phyloP scores from a whole-genome alignment of 2,113 vertebrate species.

The Syrmaticus mikado region DNA sequence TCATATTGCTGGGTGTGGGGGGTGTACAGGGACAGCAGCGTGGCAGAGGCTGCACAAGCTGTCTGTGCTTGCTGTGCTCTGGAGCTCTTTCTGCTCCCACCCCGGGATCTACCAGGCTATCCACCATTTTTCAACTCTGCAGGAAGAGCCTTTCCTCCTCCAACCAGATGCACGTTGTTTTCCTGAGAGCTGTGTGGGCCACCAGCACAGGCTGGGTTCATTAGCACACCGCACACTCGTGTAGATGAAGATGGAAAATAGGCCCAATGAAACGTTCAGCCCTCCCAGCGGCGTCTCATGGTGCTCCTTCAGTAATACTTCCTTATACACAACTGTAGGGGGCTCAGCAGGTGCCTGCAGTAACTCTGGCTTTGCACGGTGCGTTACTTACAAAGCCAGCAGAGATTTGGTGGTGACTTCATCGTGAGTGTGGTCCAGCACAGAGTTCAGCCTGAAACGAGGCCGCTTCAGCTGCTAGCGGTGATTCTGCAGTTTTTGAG shows the following conservation, averaged over 20 bases:
- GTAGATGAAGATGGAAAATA: not conserved
- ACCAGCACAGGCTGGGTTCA: not conserved
- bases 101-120: not conserved
- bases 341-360: not conserved
- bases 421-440: not conserved
- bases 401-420: not conserved
- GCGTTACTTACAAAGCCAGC: accelerated
- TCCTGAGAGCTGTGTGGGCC: not conserved
- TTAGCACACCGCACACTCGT: not conserved
- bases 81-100: accelerated
- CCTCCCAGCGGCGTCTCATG: accelerated
- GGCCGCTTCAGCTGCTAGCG: not conserved
- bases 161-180: not conserved
- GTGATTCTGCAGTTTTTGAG: not conserved
- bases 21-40: not conserved
- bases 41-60: not conserved
- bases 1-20: not conserved
- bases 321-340: accelerated
- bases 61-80: not conserved
- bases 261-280: not conserved
- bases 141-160: not conserved
- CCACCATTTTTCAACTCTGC: not conserved
- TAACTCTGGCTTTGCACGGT: accelerated
- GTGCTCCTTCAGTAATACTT: no score
- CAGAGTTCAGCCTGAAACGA: not conserved